Conservation (phyloP, 2,113 vertebrate genomes). For the Leuciscus idus region DNA sequence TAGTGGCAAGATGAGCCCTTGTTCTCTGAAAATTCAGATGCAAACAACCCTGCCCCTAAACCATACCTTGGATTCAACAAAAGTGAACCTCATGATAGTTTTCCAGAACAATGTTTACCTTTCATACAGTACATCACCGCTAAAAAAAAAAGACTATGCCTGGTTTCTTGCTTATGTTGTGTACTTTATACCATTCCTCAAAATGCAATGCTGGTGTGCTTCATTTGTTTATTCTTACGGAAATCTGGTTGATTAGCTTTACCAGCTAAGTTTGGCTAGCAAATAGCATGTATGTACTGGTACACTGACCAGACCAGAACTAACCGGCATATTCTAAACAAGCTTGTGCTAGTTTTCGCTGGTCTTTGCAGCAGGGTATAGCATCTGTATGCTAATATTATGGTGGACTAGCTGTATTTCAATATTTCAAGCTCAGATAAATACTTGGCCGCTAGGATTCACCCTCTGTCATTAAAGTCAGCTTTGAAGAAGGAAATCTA, state of each 20-base stretch:
- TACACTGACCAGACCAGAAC: background rate
- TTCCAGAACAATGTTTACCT: too few species aligned
- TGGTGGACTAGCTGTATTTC: constrained; percentile 52
- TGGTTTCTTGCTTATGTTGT: background rate
- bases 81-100: background rate
- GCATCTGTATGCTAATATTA: constrained; percentile 25
- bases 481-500: constrained; percentile 68
- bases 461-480: constrained; percentile 56
- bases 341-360: background rate
- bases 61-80: background rate
- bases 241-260: background rate
- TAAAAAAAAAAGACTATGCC: background rate
- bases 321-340: background rate
- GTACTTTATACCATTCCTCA: background rate
- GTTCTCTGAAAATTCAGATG: background rate
- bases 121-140: background rate
- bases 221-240: background rate
- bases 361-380: background rate
- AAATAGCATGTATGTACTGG: background rate
- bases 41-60: background rate
- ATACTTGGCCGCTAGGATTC: constrained; percentile 57
- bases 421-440: constrained; percentile 57
- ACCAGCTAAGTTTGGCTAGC: background rate
- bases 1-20: background rate
- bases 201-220: background rate